phyloP scores from a whole-genome alignment of 1,140 invertebrate genomes.

The Heliothis virescens region DNA sequence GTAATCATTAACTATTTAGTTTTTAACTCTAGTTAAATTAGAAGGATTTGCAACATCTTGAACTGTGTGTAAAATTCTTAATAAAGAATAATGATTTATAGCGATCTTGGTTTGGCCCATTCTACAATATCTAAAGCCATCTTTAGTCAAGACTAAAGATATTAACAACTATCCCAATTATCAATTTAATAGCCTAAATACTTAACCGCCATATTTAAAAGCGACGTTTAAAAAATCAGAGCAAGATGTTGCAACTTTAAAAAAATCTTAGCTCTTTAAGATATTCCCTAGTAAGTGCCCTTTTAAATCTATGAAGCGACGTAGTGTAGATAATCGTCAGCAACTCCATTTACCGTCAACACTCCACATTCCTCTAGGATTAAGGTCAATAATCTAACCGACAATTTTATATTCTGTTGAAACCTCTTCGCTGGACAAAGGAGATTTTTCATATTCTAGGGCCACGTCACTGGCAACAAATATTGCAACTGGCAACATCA shows the following conservation, averaged over 20 bases:
- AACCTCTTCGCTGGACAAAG: conserved; percentile 13
- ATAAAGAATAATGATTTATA: too few relatives aligned
- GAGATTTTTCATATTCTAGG: conserved; percentile 17
- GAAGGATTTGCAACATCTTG: conserved; percentile 20
- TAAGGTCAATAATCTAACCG: conserved; percentile 58
- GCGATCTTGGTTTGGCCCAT: too few relatives aligned
- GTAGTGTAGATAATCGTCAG: conserved; percentile 56
- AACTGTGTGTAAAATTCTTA: neutral
- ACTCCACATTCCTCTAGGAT: conserved; percentile 82
- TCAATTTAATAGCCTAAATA: neutral
- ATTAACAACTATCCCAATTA: too few relatives aligned
- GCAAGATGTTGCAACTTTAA: conserved; percentile 57
- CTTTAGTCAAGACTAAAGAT: too few relatives aligned
- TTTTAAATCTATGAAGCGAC: conserved; percentile 67
- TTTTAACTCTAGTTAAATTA: conserved; percentile 38
- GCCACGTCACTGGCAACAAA: neutral
- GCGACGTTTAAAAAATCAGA: neutral
- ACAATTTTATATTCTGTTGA: conserved; percentile 44
- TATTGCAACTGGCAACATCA: neutral
- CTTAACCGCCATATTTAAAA: neutral
- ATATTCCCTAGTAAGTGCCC: conserved; percentile 79
- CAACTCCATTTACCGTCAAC: conserved; percentile 53
- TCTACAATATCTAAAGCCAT: too few relatives aligned
- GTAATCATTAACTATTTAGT: conserved; percentile 31
- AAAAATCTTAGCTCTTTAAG: conserved; percentile 59